phyloP scores from a whole-genome alignment of 2,113 vertebrate genomes.

The Periophthalmodon schlosseri region DNA sequence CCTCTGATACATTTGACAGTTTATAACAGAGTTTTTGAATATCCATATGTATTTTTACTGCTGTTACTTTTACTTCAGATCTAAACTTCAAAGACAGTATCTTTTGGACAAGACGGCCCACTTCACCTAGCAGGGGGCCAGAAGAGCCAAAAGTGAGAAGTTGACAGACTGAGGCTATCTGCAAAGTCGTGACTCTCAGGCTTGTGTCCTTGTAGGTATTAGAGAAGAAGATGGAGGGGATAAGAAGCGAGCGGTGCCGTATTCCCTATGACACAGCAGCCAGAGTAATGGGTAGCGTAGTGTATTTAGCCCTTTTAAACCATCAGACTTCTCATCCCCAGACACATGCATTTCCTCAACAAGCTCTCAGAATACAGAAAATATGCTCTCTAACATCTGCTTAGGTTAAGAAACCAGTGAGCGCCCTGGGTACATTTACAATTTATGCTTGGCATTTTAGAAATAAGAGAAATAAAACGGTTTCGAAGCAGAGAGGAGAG shows the following conservation, averaged over 20 bases:
- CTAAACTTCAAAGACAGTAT: neutral
- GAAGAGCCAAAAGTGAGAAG: neutral
- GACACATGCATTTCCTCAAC: slow-evolving; percentile 23
- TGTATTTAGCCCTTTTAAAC: slow-evolving; percentile 29
- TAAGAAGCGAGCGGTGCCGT: slow-evolving; percentile 1
- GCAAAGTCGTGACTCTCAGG: neutral
- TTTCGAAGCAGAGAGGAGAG: neutral
- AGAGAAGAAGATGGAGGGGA: slow-evolving; percentile 7
- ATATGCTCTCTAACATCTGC: slow-evolving; percentile 27
- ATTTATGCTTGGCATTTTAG: slow-evolving; percentile 30
- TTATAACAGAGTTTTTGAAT: neutral
- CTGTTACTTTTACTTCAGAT: neutral
- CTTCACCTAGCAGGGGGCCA: slow-evolving; percentile 6
- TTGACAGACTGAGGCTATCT: neutral
- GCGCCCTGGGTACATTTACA: slow-evolving; percentile 22
- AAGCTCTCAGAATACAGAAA: slow-evolving; percentile 32
- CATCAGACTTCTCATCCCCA: slow-evolving; percentile 21
- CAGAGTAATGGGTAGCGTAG: neutral
- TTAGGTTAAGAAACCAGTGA: slow-evolving; percentile 26
- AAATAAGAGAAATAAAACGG: neutral
- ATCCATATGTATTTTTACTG: slow-evolving; percentile 2
- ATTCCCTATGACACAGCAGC: slow-evolving; percentile 4
- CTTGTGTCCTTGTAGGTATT: slow-evolving; percentile 9
- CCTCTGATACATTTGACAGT: no score
- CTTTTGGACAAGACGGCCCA: slow-evolving; percentile 6